Evolutionary conservation across 2,888 invertebrate species (phyloP), one percentile per base, ranked within the genome.

Genomic region (Yponomeuta sedellus): DNA sequence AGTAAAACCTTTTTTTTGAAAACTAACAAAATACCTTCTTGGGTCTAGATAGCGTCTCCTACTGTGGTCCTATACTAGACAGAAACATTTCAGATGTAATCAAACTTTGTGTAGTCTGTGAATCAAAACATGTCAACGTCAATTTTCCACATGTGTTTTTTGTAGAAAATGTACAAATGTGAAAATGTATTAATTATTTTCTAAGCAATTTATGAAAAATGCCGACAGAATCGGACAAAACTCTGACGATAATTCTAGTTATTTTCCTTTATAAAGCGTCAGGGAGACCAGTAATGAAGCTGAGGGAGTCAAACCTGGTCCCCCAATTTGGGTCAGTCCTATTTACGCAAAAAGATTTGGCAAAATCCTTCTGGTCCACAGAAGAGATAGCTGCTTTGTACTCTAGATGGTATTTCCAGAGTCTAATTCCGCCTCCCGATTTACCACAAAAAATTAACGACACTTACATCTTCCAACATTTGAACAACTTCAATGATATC

Each of bases 271-370:
- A 72, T 34, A 64, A 69, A 66, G 67, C 65, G 2, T 12, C 70
- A 19, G 70, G 73, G 1, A 25, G 12, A 12, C 3, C 25, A 6
- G 12, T 61, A 22, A 58, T 1, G 1, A 12, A 16, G 12, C 12
- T 16, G 4, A 16, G 16, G 4, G 44, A 16, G 16, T 16, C 44
- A 2, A 5, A 52, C 10, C 1, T 52, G 8, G 16, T 52, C 5
- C 44, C 12, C 16, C 44, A 87, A 68, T 85, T 89, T 1, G 88
- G 91, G 1, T 81, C 88, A 6, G 85, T 87, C 0, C 67, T 91
- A 61, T 90, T 88, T 68, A 69, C 77, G 8, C 28, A 64, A 0
- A 61, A 68, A 1, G 85, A 88, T 67, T 19, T 77, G 1, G 66
- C 70, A 1, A 84, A 76, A 65, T 69, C 67, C 22, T 70, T 67